Base-by-base conservation (phyloP, 2,888 invertebrate genomes). In the Lasioglossum malachurum region DNA sequence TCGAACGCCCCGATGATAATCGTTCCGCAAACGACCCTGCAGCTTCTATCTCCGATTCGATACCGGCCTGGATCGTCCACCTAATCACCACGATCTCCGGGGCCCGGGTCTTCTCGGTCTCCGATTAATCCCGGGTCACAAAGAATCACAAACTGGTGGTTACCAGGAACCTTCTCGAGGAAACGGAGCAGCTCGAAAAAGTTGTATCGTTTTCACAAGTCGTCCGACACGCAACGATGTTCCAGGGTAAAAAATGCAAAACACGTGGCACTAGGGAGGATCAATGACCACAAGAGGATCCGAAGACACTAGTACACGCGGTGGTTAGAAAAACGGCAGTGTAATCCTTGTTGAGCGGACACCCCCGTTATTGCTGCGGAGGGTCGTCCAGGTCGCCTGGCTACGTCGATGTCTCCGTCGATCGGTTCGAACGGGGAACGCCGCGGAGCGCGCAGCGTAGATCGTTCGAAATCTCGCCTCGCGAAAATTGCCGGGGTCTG, bases 401-500 rank as follows among this genome's bases (percentile, higher is more conserved):
- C 23, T n/a, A 57, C 57, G 57, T n/a, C n/a, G n/a, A 57, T n/a
- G 57, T 57, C 57, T 57, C 57, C 57, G 57, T 57, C n/a, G 74
- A 82, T 75, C 14, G 14, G 12, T 73, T n/a, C 27, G 35, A 8
- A 44, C 19, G 46, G 49, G n/a, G 23, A 49, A 46, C 14, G 27
- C 3, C 53, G 49, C 19, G 49, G 19, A 12, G 57, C 23, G 57
- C 12, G n/a, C 57, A n/a, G 57, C 46, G 41, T 67, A 16, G 27
- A n/a, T 27, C 14, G 41, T 69, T 76, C 64, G 60, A 69, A 75
- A 71, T 19, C 27, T 38, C 67, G 71, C 27, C 35, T 57, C 35
- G 44, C 67, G 78, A 49, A 60, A 80, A 86, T 87, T 69, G 75
- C 38, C 71, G 27, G 64, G 44, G 14, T 67, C 75, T 75, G 67